Conservation (phyloP, 2,797 vertebrate species). For the Hoplostethus atlanticus region DNA sequence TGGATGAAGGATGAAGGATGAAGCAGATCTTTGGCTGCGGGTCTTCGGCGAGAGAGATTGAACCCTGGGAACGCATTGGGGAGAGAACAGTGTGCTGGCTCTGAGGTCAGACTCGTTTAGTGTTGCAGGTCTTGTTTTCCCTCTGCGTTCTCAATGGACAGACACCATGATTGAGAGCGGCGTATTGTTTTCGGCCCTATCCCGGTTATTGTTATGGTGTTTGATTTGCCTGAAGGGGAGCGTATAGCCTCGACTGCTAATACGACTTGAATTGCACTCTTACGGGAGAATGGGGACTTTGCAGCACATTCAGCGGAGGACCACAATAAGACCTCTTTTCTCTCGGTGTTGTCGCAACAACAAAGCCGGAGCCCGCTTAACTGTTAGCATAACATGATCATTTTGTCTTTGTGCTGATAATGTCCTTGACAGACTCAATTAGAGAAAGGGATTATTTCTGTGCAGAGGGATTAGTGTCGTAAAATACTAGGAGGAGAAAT, state of each 20-base stretch:
- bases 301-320: not conserved
- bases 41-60: not conserved
- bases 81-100: not conserved
- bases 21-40: conserved; percentile 1
- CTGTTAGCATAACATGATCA: not conserved
- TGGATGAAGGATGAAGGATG: not conserved
- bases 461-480: conserved; percentile 22
- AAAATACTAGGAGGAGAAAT: conserved; percentile 4
- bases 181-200: not conserved
- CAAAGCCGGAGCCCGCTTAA: not conserved
- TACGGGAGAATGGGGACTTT: not conserved
- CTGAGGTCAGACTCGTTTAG: conserved; percentile 3
- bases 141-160: not conserved
- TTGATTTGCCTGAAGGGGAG: not conserved
- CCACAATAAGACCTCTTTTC: not conserved
- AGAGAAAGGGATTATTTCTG: conserved; percentile 6
- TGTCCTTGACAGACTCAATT: conserved; percentile 20
- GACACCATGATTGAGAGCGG: not conserved
- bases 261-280: not conserved
- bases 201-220: not conserved
- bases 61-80: not conserved
- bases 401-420: conserved; percentile 1
- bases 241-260: not conserved
- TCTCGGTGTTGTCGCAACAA: not conserved
- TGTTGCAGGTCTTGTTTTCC: not conserved